Evolutionary conservation across 1,140 invertebrate genomes (phyloP).

Genomic region (Acromyrmex heyeri): DNA sequence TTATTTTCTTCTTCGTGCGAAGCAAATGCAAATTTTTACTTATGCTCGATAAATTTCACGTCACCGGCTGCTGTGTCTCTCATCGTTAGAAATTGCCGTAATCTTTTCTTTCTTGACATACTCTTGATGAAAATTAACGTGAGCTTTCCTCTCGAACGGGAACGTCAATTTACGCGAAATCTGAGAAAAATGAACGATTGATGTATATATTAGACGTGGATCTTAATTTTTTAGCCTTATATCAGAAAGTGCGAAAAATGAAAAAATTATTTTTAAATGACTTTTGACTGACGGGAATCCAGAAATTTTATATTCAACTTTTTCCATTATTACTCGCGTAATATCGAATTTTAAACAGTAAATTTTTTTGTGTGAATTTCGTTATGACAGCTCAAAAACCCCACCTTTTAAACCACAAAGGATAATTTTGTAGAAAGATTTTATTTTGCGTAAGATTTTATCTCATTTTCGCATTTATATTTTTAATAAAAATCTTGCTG

Average conservation of each 20-base stretch:
- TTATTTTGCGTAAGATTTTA: too few species aligned
- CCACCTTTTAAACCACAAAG: too few species aligned
- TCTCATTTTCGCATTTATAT: too few species aligned
- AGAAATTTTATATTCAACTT: background rate
- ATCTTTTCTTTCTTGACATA: background rate
- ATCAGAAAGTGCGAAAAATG: background rate
- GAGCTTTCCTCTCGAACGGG: background rate
- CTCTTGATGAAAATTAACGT: background rate
- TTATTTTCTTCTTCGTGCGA: background rate
- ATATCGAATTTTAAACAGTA: too few species aligned
- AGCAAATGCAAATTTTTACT: slow-evolving; percentile 34
- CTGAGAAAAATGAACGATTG: background rate
- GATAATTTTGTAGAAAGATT: too few species aligned
- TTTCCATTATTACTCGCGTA: too few species aligned
- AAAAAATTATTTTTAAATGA: background rate
- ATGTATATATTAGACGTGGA: background rate
- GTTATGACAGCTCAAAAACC: too few species aligned
- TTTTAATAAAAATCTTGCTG: too few species aligned
- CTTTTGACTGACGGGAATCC: background rate
- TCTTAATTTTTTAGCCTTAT: background rate
- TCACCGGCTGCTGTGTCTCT: background rate
- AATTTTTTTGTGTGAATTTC: too few species aligned
- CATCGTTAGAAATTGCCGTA: background rate
- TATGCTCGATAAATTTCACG: background rate
- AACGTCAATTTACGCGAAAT: slow-evolving; percentile 1